Base-by-base conservation (phyloP, 2,797 vertebrate species). In the Cygnus olor region DNA sequence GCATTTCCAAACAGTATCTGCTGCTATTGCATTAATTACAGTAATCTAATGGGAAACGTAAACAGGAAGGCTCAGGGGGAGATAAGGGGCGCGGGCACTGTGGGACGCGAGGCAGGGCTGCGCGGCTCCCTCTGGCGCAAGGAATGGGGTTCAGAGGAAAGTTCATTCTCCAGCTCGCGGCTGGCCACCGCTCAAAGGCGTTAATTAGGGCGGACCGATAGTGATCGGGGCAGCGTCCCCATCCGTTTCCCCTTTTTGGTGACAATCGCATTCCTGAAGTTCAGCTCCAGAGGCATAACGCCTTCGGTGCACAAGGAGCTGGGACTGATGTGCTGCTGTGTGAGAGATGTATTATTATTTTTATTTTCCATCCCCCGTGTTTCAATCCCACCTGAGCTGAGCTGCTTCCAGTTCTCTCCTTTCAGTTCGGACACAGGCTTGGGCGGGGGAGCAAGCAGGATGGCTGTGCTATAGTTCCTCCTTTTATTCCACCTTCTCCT, bases 21-120 rank as follows among this genome's bases (percentile, higher is more conserved):
- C 95, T 94, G 92, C 73, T 96, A 73, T 93, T 98, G 95, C 85
- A 84, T 97, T 96, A 97, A 97, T 98, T 97, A 94, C 89, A 91
- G 94, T 93, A 79, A 97, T 97, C 97, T 95, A 95, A 96, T 90
- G 97, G 96, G 96, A 98, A 98, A 97, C 82, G 86, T 97, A 98
- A 98, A 98, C 98, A 98, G 97, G 98, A 98, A 98, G 97, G 97
- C 96, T 63, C 70, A 53, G 88, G 77, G 85, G 94, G 81, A 97
- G 97, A 98, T 98, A 97, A 97, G 91, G 88, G 69, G 58, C 0
- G 45, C n/a, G 5, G 68, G 71, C n/a, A 53, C 85, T n/a, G n/a
- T 58, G 64, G 72, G 80, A 25, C 1, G 69, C 20, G 57, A 70
- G 85, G 84, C 86, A 92, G 85, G 65, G 84, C 84, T 56, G 88